phyloP scores from a whole-genome alignment of 2,888 invertebrate genomes.

The Neoaliturus tenellus region DNA sequence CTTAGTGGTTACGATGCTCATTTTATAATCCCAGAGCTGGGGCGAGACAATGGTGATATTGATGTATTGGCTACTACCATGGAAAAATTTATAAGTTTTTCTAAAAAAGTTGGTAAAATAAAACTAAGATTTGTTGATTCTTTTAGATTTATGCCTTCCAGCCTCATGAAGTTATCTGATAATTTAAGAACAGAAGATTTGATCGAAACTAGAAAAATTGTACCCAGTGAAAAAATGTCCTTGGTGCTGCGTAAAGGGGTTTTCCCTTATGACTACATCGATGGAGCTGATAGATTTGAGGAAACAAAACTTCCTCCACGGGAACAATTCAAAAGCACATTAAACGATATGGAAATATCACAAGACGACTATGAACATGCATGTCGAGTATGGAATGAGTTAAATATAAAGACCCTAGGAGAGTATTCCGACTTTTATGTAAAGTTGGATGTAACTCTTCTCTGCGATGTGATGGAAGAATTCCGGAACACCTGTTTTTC shows the following conservation, averaged over 20 bases:
- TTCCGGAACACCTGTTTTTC: conserved; percentile 52
- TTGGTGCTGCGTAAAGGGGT: conserved; percentile 56
- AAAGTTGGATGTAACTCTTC: conserved; percentile 54
- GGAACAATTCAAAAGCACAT: conserved; percentile 65
- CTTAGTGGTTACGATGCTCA: conserved; percentile 27
- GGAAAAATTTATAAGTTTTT: conserved; percentile 38
- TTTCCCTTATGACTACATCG: conserved; percentile 65
- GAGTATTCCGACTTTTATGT: conserved; percentile 67
- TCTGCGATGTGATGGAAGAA: conserved; percentile 59
- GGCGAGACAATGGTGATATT: not conserved
- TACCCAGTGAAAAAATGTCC: not conserved
- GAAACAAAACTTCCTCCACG: conserved; percentile 64
- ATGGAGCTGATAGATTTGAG: conserved; percentile 39
- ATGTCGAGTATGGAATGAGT: conserved; percentile 68
- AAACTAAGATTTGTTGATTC: conserved; percentile 32
- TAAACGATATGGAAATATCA: conserved; percentile 64
- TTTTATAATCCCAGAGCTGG: conserved; percentile 9
- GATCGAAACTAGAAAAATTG: conserved; percentile 14
- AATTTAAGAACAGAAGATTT: not conserved
- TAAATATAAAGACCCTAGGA: conserved; percentile 67
- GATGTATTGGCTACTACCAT: conserved; percentile 33
- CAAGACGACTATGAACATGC: conserved; percentile 69
- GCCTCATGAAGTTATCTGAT: not conserved
- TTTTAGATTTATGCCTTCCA: conserved; percentile 16
- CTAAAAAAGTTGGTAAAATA: conserved; percentile 32